Conservation (phyloP, 2,888 invertebrate genomes). For the Xestia rhomboidea region DNA sequence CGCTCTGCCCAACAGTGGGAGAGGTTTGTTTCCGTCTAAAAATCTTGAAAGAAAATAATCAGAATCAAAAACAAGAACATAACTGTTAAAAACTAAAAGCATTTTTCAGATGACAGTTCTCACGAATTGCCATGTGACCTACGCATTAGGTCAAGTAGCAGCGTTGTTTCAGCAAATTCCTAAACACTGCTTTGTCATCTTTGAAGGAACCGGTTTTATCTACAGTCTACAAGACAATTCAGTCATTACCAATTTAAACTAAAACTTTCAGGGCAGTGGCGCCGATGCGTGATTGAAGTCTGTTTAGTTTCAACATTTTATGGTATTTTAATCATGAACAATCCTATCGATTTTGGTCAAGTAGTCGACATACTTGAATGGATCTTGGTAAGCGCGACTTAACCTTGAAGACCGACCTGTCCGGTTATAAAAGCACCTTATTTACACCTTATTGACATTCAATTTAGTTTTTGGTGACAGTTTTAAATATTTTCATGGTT, state of each 20-base stretch:
- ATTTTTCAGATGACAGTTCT: background rate
- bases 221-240: background rate
- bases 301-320: background rate
- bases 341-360: background rate
- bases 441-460: too few species aligned
- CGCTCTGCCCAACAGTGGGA: too few species aligned
- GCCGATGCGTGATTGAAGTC: background rate
- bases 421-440: too few species aligned
- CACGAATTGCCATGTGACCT: background rate
- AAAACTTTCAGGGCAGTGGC: background rate
- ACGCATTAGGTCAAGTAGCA: background rate
- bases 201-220: background rate
- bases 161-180: background rate
- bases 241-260: constrained; percentile 1
- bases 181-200: background rate
- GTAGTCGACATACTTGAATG: background rate
- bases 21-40: too few species aligned
- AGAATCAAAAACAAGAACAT: too few species aligned
- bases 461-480: too few species aligned
- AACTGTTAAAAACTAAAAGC: background rate
- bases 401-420: too few species aligned
- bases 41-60: too few species aligned
- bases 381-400: too few species aligned
- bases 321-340: background rate
- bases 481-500: too few species aligned